Evolutionary conservation across 1,140 invertebrate genomes (phyloP).

Genomic region (Eurosta solidaginis): DNA sequence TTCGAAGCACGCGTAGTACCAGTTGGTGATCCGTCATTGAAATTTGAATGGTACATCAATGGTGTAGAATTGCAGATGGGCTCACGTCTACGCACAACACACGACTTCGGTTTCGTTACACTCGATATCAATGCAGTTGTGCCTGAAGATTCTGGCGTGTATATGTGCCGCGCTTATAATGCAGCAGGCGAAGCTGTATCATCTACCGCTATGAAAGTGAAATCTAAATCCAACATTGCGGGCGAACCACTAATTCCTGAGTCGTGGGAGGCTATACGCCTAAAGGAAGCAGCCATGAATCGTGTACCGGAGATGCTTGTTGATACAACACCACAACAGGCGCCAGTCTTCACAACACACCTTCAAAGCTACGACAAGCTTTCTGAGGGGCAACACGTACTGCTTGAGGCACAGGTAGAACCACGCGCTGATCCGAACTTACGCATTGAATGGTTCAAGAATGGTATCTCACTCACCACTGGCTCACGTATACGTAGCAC

Average conservation of each 20-base stretch:
- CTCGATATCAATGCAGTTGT: slow-evolving; percentile 88
- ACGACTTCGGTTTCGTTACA: slow-evolving; percentile 94
- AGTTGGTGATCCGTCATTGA: slow-evolving; percentile 86
- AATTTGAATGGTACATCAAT: slow-evolving; percentile 94
- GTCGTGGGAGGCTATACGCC: slow-evolving; percentile 86
- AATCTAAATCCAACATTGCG: slow-evolving; percentile 77
- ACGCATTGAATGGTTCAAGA: slow-evolving; percentile 90
- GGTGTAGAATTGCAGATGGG: slow-evolving; percentile 89
- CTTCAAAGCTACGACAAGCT: slow-evolving; percentile 84
- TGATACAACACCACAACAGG: slow-evolving; percentile 79
- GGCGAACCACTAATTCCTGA: slow-evolving; percentile 83
- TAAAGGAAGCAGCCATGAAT: slow-evolving; percentile 87
- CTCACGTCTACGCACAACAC: slow-evolving; percentile 83
- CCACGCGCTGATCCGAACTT: slow-evolving; percentile 95
- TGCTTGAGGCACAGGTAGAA: slow-evolving; percentile 92
- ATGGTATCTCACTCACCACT: slow-evolving; percentile 82
- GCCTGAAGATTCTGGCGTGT: slow-evolving; percentile 87
- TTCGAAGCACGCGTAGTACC: slow-evolving; percentile 96
- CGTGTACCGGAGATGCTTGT: slow-evolving; percentile 83
- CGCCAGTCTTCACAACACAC: slow-evolving; percentile 90
- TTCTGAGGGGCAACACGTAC: slow-evolving; percentile 86
- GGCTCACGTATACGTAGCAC: slow-evolving; percentile 85
- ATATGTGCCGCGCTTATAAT: slow-evolving; percentile 92
- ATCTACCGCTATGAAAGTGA: slow-evolving; percentile 85
- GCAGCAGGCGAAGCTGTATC: slow-evolving; percentile 88